A percentile compares a stretch with the other conserved stretches of the same genome.
Evolutionary conservation across 2,797 vertebrate genomes (phyloP).

Genomic region (Typhlichthys subterraneus): DNA sequence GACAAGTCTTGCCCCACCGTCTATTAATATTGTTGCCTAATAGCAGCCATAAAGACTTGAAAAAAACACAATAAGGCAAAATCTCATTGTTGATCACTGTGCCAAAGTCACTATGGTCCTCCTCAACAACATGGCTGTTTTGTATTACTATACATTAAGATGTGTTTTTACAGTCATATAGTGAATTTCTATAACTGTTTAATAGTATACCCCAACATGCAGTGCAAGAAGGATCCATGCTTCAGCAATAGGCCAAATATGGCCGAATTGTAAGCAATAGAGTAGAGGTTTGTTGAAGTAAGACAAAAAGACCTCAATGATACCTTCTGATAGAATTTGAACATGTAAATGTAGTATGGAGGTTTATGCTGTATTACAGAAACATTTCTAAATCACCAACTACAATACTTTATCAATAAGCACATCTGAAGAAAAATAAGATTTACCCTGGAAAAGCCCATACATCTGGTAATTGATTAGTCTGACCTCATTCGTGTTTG

Average conservation of each 20-base stretch:
- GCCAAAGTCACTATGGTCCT: conserved; percentile 4
- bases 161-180: conserved; percentile 35
- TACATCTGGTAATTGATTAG: conserved; percentile 18
- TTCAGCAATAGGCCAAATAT: too few species aligned
- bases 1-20: conserved; percentile 45
- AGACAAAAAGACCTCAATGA: too few species aligned
- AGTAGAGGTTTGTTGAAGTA: too few species aligned
- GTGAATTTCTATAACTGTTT: not conserved
- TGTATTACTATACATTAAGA: conserved; percentile 45
- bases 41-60: conserved; percentile 19
- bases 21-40: conserved; percentile 53
- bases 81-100: conserved; percentile 27
- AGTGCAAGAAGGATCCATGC: too few species aligned
- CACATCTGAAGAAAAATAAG: conserved; percentile 35
- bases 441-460: conserved; percentile 33
- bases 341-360: too few species aligned
- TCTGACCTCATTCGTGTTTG: conserved; percentile 12
- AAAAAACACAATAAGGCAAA: conserved; percentile 12
- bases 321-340: too few species aligned
- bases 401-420: conserved; percentile 45
- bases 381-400: conserved; percentile 63
- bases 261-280: too few species aligned
- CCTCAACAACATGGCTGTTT: conserved; percentile 25
- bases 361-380: conserved; percentile 20
- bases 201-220: too few species aligned